Evolutionary conservation across 2,113 vertebrate species (phyloP).

Genomic region (Marmota monax): DNA sequence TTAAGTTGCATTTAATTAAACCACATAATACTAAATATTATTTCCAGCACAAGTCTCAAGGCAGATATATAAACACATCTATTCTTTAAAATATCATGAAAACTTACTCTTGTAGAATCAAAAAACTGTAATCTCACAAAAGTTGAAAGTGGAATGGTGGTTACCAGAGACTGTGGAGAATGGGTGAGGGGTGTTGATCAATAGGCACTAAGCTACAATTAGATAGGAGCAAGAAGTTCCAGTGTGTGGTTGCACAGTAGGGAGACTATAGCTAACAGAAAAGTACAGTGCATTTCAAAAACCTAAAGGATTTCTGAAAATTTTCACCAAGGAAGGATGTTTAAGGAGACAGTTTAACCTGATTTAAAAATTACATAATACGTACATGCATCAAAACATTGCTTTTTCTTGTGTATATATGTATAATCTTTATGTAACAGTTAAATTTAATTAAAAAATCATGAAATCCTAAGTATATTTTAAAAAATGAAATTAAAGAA

Average conservation of each 20-base stretch:
- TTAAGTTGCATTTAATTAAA: slow-evolving; percentile 18
- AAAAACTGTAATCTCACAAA: neutral
- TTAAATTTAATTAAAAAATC: neutral
- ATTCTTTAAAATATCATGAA: slow-evolving; percentile 34
- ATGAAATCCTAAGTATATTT: neutral
- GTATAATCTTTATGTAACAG: neutral
- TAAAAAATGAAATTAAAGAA: neutral
- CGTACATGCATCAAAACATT: neutral
- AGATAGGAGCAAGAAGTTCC: neutral
- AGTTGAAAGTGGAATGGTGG: neutral
- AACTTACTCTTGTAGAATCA: neutral
- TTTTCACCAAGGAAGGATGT: neutral
- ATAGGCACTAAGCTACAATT: neutral
- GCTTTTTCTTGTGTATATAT: neutral
- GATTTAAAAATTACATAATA: neutral
- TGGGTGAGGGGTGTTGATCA: no score
- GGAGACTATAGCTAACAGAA: neutral
- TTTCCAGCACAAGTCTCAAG: neutral
- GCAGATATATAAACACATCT: neutral
- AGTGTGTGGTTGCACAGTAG: neutral
- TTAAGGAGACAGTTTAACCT: neutral
- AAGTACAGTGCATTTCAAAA: neutral
- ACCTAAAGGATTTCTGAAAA: neutral
- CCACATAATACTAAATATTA: neutral
- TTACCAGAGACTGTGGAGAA: neutral